A percentile compares a stretch with the other conserved stretches of the same genome.
phyloP scores from a whole-genome alignment of 2,797 vertebrate species.

The Sebastes itinus region DNA sequence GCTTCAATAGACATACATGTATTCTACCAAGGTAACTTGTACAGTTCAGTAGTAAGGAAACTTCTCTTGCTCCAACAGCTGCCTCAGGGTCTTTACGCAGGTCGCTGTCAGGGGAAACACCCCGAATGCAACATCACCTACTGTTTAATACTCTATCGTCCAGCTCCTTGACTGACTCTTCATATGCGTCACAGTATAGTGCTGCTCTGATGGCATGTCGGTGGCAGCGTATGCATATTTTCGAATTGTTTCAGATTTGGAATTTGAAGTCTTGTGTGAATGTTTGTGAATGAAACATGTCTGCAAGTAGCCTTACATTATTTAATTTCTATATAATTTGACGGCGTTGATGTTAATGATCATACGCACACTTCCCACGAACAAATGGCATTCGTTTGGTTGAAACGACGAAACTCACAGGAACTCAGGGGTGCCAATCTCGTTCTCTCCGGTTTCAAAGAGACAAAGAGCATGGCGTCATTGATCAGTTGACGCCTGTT shows the following conservation, averaged over 20 bases:
- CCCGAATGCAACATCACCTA: too few relatives aligned
- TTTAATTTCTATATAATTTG: background rate
- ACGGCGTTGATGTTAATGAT: background rate
- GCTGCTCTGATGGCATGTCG: background rate
- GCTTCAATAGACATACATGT: background rate
- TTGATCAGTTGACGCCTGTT: too few relatives aligned
- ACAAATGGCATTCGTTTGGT: background rate
- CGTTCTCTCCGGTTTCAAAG: background rate
- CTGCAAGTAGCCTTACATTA: background rate
- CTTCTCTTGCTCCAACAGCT: too few relatives aligned
- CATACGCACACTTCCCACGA: background rate
- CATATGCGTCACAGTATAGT: background rate
- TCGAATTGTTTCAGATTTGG: background rate
- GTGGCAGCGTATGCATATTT: too few relatives aligned
- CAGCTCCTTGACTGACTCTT: background rate
- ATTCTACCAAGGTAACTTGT: background rate
- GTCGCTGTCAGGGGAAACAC: too few relatives aligned
- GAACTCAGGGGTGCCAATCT: background rate
- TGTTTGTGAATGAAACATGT: background rate
- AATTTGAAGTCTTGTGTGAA: background rate
- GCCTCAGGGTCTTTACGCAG: too few relatives aligned
- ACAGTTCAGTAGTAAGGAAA: background rate
- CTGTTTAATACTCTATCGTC: background rate
- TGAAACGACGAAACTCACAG: background rate
- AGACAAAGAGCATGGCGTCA: background rate